Conservation (phyloP, 2,113 vertebrate genomes). For the Barnardius zonarius region DNA sequence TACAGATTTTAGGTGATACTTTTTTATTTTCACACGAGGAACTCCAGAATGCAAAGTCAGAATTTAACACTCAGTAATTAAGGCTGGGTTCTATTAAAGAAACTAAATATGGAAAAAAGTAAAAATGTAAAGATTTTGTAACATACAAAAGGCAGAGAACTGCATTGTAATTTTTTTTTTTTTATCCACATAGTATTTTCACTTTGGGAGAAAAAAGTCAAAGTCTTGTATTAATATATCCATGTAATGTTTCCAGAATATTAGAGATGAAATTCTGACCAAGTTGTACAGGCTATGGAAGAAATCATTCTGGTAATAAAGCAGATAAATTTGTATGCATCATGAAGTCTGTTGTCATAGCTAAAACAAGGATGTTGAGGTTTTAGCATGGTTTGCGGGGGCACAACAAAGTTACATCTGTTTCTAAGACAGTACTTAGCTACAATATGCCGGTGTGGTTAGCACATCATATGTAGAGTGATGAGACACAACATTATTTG, state of each 20-base stretch:
- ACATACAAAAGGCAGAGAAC: neutral
- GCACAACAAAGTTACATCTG: conserved; percentile 67
- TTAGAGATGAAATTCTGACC: neutral
- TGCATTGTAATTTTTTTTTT: neutral
- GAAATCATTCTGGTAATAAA: neutral
- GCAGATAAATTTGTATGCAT: neutral
- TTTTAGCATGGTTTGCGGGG: conserved; percentile 74
- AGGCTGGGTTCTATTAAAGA: neutral
- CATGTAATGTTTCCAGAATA: neutral
- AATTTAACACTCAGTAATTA: neutral
- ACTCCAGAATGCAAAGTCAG: neutral
- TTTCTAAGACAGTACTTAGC: conserved; percentile 56
- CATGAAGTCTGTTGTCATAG: conserved; percentile 13
- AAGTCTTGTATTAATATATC: neutral
- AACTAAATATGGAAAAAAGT: neutral
- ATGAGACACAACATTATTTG: conserved; percentile 55
- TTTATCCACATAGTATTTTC: neutral
- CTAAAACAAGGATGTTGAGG: conserved; percentile 76
- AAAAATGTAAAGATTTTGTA: neutral
- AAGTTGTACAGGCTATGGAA: neutral
- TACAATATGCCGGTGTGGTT: conserved; percentile 65
- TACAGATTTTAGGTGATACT: rapidly evolving
- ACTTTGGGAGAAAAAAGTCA: neutral
- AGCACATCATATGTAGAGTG: conserved; percentile 34
- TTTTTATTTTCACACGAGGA: neutral